Evolutionary conservation across 1,140 invertebrate genomes (phyloP), one percentile per base, ranked within the genome.

Genomic region (Hormaphis cornu): DNA sequence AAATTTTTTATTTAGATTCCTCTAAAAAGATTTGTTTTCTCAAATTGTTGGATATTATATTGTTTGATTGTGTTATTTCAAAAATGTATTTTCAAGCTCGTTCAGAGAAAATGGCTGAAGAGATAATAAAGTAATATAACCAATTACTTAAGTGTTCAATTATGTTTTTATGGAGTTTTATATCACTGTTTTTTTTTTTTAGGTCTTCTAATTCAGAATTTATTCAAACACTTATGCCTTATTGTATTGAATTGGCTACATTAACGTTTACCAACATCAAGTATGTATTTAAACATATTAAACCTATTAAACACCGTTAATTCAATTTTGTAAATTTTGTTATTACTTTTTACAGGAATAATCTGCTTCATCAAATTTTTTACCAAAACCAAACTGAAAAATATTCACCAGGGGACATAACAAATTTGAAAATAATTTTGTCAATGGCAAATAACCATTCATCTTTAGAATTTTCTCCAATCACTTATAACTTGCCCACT

Each of bases 381-480:
- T 18, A 66, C 16, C 33, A 50, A 18, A 46, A 48, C 10, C 61
- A 66, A 48, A 16, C 44, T 22, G 18, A 66, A 22, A 50, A 30
- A 5, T 66, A 16, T 66, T 48, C 44, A n/a, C 5, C 30, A 1
- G 61, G 44, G 9, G 61, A 66, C n/a, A 26, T 66, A n/a, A 35
- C 5, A 48, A 66, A 66, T 24, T 66, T 66, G 28, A 48, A 50
- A 9, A 66, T 66, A 22, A 46, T 66, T 48, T 50, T 66, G 14
- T 66, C 61, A 66, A 66, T 66, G 61, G 6, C 61, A 22, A 66
- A 46, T 48, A 66, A 66, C 22, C 28, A 35, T 22, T 66, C 44
- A 33, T 50, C 44, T 35, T 33, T 66, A 33, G 61, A 66, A 35
- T 66, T 37, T 66, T 66, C 44, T 33, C 61, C 61, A 22, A 48